Evolutionary conservation across 2,797 vertebrate genomes (phyloP).

Genomic region (Margarornis squamiger): DNA sequence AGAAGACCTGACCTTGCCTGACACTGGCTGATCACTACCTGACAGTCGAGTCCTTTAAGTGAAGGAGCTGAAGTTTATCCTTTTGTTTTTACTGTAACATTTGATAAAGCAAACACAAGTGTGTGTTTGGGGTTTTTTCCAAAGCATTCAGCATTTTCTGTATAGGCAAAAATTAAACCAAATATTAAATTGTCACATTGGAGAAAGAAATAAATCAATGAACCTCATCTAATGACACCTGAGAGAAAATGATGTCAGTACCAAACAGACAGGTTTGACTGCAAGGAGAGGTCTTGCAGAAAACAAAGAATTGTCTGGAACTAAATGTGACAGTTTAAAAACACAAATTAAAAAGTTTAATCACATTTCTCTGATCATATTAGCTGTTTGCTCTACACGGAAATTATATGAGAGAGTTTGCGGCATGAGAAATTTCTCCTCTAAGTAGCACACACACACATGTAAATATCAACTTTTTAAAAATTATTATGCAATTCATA

Average conservation of each 20-base stretch:
- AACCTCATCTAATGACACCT: not conserved
- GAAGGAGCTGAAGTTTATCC: not conserved
- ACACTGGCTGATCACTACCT: not conserved
- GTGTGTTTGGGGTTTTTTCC: rapidly evolving
- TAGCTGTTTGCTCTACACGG: not conserved
- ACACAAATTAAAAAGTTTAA: not conserved
- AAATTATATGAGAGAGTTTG: not conserved
- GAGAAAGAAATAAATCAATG: not conserved
- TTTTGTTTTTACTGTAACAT: not conserved
- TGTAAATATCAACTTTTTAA: not conserved
- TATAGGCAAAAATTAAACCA: not conserved
- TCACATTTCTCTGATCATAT: not conserved
- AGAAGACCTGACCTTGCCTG: not conserved
- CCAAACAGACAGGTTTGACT: not conserved
- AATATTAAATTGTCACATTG: not conserved
- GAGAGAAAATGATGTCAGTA: not conserved
- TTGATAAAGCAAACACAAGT: not conserved
- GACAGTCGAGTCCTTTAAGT: not conserved
- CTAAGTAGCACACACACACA: not conserved
- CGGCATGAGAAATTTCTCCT: not conserved
- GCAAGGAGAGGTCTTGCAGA: not conserved
- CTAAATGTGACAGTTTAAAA: not conserved
- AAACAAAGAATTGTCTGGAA: not conserved
- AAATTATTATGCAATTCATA: not conserved
- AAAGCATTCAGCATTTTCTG: not conserved